phyloP scores from a whole-genome alignment of 1,140 invertebrate genomes.

The Drosophila subpulchrella region DNA sequence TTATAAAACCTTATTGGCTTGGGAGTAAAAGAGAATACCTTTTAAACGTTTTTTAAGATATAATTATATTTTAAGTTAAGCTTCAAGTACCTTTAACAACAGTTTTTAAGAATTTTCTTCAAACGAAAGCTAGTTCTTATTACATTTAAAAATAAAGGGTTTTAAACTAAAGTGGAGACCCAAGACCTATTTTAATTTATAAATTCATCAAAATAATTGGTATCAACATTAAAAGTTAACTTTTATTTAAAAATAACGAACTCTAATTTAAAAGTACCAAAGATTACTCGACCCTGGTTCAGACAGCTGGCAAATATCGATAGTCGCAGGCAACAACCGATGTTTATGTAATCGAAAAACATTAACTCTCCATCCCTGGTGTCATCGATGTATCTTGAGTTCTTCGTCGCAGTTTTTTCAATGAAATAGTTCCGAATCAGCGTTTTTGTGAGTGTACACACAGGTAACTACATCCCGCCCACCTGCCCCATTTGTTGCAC shows the following conservation, averaged over 20 bases:
- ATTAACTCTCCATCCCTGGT: background rate
- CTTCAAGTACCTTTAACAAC: too few relatives aligned
- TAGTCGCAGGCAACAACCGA: background rate
- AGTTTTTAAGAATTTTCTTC: too few relatives aligned
- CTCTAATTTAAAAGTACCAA: too few relatives aligned
- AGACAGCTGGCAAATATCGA: background rate
- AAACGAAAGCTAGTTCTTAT: too few relatives aligned
- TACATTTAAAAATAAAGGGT: too few relatives aligned
- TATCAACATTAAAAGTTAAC: background rate
- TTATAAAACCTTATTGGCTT: too few relatives aligned
- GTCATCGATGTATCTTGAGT: background rate
- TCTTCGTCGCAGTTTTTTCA: conserved; percentile 4
- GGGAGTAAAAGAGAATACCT: too few relatives aligned
- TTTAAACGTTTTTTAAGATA: too few relatives aligned
- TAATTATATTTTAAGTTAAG: too few relatives aligned
- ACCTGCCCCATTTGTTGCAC: background rate
- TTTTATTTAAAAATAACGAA: too few relatives aligned
- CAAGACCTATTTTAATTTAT: background rate
- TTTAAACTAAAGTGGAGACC: too few relatives aligned
- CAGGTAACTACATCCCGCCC: background rate
- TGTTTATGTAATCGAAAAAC: background rate
- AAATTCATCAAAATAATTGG: background rate
- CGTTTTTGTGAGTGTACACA: background rate
- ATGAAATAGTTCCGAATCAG: conserved; percentile 6
- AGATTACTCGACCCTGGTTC: too few relatives aligned